These are phyloP conservation scores for Cheiracanthium punctorium DNA, from an alignment of 2,888 invertebrate genomes.

Conservation along the genomic window DNA sequence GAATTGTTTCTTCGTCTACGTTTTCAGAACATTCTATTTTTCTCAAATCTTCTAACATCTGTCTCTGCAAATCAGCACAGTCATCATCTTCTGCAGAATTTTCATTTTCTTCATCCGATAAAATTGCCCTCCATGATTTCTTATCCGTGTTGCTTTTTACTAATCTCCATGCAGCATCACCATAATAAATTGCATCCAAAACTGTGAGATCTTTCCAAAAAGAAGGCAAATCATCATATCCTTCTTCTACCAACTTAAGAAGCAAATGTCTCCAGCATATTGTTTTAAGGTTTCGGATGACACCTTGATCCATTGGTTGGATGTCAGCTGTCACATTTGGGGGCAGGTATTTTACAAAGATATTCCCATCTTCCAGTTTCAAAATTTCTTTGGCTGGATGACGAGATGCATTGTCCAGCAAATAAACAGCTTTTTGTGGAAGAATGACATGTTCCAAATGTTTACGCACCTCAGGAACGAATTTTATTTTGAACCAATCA, in stretches of 20 bases:
- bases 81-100: not conserved
- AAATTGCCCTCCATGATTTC: not conserved
- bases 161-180: not conserved
- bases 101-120: not conserved
- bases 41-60: not conserved
- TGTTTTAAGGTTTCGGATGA: not conserved
- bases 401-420: conserved; percentile 9
- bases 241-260: conserved; percentile 14
- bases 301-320: not conserved
- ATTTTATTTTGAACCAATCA: not conserved
- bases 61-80: not conserved
- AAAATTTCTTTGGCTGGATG: not conserved
- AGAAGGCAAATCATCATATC: not conserved
- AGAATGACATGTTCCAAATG: not conserved
- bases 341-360: not conserved
- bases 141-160: not conserved
- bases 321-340: conserved; percentile 2
- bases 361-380: not conserved
- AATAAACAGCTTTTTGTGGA: not conserved
- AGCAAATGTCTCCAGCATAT: not conserved
- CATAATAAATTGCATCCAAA: conserved; percentile 4
- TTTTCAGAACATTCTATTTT: not conserved
- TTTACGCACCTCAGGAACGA: not conserved
- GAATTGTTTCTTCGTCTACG: not conserved
- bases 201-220: not conserved